Evolutionary conservation across 2,888 invertebrate genomes (phyloP), one percentile per base, ranked within the genome.

Genomic region (Nomada lathburiana): DNA sequence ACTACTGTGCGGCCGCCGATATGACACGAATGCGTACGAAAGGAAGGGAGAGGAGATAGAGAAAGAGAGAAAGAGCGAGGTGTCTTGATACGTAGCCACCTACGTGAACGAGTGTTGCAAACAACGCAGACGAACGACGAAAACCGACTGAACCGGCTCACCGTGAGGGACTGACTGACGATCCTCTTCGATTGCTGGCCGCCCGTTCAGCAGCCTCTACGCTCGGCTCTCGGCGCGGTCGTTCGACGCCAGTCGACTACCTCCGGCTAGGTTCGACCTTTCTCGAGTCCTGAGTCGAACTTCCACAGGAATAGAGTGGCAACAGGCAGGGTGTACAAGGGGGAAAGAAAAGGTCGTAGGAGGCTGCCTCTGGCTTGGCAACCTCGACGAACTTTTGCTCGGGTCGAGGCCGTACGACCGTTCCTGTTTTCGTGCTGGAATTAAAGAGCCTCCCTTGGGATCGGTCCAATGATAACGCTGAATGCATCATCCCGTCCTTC

Each of bases 321-420:
- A 29, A 16, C 18, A 10, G 29, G 11, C 10, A 18, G 20, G 44
- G 29, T 47, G 23, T 20, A 3, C 18, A 47, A 23, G 47, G 55
- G 44, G 26, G 16, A 50, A 16, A 42, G 18, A 36, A 53, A 63
- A n/a, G 42, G 44, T 4, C 64, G 67, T 59, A 75, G 79, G 36
- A 79, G 83, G 75, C 67, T 59, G 70, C 74, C 77, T 71, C 85
- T 77, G 67, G 69, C 83, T 82, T 83, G 80, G 80, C 88, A 90
- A 86, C 89, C 90, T 90, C 90, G 84, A 84, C 87, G 88, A 89
- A 90, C 88, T 88, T 86, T 87, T 85, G 86, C 84, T 84, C 88
- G 86, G 90, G 90, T 90, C 90, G 90, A 90, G 90, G 90, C 87
- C 90, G 90, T 85, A 76, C 77, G 78, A 82, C 52, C 81, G 82